A percentile compares a stretch with the other conserved stretches of the same genome.
phyloP scores from a whole-genome alignment of 2,113 vertebrate species.

The Lipotes vexillifer region DNA sequence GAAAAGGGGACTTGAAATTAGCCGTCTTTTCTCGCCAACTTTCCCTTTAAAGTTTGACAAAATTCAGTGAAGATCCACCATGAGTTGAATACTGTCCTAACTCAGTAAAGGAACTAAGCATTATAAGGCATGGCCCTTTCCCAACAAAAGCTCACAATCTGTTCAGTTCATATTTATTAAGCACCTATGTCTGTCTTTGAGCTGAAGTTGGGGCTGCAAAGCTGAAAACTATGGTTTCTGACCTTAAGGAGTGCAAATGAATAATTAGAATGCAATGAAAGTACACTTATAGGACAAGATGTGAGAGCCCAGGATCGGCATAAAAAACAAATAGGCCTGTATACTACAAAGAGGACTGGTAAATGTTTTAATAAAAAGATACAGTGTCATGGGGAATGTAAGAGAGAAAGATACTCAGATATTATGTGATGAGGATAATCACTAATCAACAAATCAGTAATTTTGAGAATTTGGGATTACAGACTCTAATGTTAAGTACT shows the following conservation, averaged over 20 bases:
- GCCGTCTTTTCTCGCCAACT: neutral
- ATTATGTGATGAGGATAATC: neutral
- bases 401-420: neutral
- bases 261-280: neutral
- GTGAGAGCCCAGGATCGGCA: neutral
- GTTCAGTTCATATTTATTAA: neutral
- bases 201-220: neutral
- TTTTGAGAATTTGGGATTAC: neutral
- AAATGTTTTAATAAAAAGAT: slow-evolving; percentile 20
- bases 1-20: neutral
- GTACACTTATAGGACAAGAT: neutral
- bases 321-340: neutral
- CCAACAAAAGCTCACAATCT: neutral
- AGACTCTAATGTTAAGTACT: neutral
- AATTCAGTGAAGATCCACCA: neutral
- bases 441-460: neutral
- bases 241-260: neutral
- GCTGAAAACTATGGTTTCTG: neutral
- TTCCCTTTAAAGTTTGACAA: neutral
- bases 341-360: neutral
- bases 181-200: neutral
- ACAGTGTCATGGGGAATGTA: neutral
- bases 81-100: neutral
- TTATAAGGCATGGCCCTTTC: neutral
- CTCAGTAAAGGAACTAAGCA: neutral